Conservation (phyloP, 2,888 invertebrate genomes). For the Erebia aethiops region DNA sequence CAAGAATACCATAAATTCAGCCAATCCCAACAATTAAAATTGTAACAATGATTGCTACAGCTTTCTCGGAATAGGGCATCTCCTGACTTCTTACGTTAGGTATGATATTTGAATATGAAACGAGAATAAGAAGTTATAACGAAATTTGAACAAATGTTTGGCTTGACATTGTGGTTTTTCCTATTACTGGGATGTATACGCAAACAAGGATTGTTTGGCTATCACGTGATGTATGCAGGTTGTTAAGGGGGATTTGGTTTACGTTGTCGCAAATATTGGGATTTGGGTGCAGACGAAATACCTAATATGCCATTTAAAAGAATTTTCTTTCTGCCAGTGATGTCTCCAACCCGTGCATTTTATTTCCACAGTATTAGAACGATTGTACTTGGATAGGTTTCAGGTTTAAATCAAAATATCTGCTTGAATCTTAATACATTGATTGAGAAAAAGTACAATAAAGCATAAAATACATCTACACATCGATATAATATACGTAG, state of each 20-base stretch:
- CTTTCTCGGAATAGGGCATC: too few species aligned
- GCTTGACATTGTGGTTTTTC: constrained; percentile 21
- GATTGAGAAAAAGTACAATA: too few species aligned
- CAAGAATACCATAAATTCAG: too few species aligned
- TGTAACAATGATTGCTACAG: too few species aligned
- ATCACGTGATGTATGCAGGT: constrained; percentile 10
- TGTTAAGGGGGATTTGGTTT: constrained; percentile 20
- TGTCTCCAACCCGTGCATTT: too few species aligned
- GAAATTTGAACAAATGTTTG: constrained; percentile 14
- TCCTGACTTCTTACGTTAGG: not conserved
- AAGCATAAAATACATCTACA: too few species aligned
- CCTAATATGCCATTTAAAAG: not conserved
- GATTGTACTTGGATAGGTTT: too few species aligned
- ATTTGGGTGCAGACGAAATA: constrained; percentile 1
- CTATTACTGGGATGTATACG: constrained; percentile 22
- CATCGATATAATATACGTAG: too few species aligned
- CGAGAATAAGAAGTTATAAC: constrained; percentile 5
- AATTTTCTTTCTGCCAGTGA: not conserved
- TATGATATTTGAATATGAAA: constrained; percentile 2
- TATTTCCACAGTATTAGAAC: too few species aligned
- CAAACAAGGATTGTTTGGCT: constrained; percentile 32
- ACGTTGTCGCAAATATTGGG: constrained; percentile 12
- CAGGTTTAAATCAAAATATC: too few species aligned
- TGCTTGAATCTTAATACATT: too few species aligned
- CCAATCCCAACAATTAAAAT: too few species aligned